These are phyloP conservation scores for Bubo bubo DNA, from an alignment of 2,113 vertebrate species.

Conservation along the genomic window DNA sequence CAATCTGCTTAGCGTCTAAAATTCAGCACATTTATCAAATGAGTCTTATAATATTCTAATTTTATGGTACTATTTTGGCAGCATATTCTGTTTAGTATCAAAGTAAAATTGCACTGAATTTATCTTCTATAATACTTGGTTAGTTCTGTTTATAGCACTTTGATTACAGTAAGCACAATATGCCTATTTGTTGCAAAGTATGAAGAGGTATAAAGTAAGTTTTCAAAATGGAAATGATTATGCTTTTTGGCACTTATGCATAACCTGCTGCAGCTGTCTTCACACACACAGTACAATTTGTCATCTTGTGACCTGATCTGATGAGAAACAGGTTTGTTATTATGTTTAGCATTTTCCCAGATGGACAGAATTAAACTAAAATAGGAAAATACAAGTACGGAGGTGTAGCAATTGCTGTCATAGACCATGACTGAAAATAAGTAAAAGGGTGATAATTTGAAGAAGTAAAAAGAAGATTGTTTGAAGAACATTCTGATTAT, in stretches of 20 bases:
- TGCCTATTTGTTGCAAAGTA: neutral
- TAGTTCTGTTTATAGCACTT: neutral
- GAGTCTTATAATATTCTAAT: neutral
- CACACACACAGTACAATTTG: neutral
- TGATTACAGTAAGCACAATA: neutral
- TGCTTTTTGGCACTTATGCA: neutral
- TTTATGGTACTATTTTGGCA: neutral
- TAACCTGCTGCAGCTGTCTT: neutral
- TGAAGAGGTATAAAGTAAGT: neutral
- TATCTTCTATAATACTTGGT: neutral
- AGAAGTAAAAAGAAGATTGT: neutral
- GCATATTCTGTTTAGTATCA: neutral
- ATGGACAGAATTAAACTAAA: neutral
- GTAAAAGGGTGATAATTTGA: neutral
- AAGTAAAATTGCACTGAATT: neutral
- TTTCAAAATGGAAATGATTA: neutral
- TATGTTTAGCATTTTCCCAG: neutral
- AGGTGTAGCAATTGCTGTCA: neutral
- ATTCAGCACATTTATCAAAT: neutral
- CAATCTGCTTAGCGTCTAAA: neutral
- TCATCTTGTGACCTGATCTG: neutral
- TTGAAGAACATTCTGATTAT: neutral
- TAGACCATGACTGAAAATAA: neutral
- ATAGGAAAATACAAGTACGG: neutral
- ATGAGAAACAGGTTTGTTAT: neutral